Base-by-base conservation (phyloP, 2,113 vertebrate species). In the Caloenas nicobarica region DNA sequence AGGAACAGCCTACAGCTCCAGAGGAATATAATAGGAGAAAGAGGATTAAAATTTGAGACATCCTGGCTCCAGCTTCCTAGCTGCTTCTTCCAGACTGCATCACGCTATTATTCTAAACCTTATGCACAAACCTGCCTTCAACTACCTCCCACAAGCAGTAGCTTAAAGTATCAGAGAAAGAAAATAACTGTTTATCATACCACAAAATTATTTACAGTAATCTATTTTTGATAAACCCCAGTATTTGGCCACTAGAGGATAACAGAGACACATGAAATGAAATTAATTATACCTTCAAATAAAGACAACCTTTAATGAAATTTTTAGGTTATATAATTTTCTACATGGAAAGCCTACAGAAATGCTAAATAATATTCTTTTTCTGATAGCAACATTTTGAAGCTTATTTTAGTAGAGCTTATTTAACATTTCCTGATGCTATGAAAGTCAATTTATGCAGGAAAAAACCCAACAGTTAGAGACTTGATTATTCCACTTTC, bases 341-440 rank as follows among this genome's bases (percentile, higher is more conserved):
- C 44, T 73, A 86, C 13, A 60, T 10, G 28, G 31, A 80, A 93
- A 91, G 84, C 66, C 79, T 57, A 85, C 36, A 93, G 28, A 88
- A 96, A 96, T 64, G 16, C 60, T 95, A 77, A 66, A 57, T 86
- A 93, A 89, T 60, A 87, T 88, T 92, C 48, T 83, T 96, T 94
- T 95, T 48, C 82, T 88, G 74, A 74, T 69, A 92, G 70, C 46
- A 86, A 91, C 25, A 86, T 96, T 95, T 77, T 96, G 74, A 96
- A 94, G 80, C 71, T 92, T 86, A 83, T 83, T 93, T 92, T 84
- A 92, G 72, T 28, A 50, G 42, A 66, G n/a, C 54, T 95, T 91
- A 96, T 87, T 96, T 96, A 94, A 93, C 44, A 93, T 93, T 97
- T 97, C 66, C 81, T 91, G 78, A 94, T 91, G 81, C 34, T 92